Evolutionary conservation across 2,797 vertebrate species (phyloP).

Genomic region (Silurus lanzhouensis): DNA sequence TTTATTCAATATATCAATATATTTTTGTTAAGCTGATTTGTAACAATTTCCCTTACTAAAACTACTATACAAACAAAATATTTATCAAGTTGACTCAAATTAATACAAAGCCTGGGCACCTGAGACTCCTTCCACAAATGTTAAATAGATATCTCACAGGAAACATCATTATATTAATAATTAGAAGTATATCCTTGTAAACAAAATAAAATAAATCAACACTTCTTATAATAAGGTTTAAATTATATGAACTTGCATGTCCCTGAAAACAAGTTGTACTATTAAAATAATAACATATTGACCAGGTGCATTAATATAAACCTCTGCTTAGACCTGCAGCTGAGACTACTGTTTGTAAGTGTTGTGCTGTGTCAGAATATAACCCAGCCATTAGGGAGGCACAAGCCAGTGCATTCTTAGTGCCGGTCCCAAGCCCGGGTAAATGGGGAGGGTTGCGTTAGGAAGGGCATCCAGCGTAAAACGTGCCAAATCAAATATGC

Average conservation of each 20-base stretch:
- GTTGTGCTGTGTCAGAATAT: neutral
- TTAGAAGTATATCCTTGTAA: neutral
- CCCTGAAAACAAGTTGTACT: neutral
- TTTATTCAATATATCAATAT: too few relatives aligned
- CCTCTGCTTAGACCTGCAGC: neutral
- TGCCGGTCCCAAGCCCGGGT: too few relatives aligned
- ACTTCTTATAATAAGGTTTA: neutral
- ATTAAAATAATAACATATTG: neutral
- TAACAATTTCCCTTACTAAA: too few relatives aligned
- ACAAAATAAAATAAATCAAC: neutral
- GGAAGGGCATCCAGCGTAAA: too few relatives aligned
- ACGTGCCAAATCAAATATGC: too few relatives aligned
- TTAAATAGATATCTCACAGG: neutral
- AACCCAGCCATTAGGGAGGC: too few relatives aligned
- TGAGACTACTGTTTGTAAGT: neutral
- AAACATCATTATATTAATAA: neutral
- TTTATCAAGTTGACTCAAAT: too few relatives aligned
- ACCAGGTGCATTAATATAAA: neutral
- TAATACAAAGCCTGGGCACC: neutral
- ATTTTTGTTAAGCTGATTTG: too few relatives aligned
- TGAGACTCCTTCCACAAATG: neutral
- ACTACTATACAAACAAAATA: too few relatives aligned
- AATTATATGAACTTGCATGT: neutral
- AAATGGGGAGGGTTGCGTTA: too few relatives aligned
- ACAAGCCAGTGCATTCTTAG: too few relatives aligned